Percentiles rank a stretch among this genome's conserved stretches.
Conservation (phyloP, 2,113 vertebrate species). For the Bucco capensis region DNA sequence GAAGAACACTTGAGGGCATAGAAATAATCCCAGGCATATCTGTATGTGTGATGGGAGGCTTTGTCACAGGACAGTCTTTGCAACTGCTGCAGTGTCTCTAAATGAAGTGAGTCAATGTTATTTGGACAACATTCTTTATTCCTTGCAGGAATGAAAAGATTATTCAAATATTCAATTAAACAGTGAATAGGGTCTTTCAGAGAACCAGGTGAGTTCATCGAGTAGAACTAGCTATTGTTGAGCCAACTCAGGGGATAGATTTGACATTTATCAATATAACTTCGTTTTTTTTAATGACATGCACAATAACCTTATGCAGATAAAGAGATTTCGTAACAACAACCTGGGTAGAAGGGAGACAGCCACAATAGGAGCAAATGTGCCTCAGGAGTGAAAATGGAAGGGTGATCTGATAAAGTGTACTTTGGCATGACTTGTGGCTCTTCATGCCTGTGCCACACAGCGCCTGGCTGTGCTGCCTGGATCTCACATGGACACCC, state of each 20-base stretch:
- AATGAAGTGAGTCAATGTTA: constrained; percentile 88
- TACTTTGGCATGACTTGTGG: not conserved
- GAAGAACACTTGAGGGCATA: constrained; percentile 88
- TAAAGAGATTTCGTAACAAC: constrained; percentile 64
- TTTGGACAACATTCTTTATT: constrained; percentile 97
- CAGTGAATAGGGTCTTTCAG: constrained; percentile 89
- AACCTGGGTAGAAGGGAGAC: not conserved
- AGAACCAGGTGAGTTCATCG: constrained; percentile 85
- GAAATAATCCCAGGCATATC: constrained; percentile 74
- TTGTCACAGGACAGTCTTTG: constrained; percentile 86
- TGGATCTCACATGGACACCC: not conserved
- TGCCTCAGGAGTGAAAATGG: not conserved
- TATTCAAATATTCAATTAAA: constrained; percentile 99
- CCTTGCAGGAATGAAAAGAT: constrained; percentile 94
- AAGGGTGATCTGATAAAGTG: constrained; percentile 25
- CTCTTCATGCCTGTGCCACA: not conserved
- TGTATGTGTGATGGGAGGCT: constrained; percentile 74
- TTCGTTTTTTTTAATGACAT: constrained; percentile 59
- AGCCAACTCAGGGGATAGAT: constrained; percentile 66
- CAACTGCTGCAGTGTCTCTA: constrained; percentile 78
- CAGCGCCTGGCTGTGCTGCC: not conserved
- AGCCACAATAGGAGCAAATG: constrained; percentile 30
- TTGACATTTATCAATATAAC: constrained; percentile 68
- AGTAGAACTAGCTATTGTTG: constrained; percentile 74
- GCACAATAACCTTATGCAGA: constrained; percentile 67